These are phyloP conservation scores for Arge pagana DNA, from an alignment of 2,888 invertebrate species.

Conservation along the genomic window DNA sequence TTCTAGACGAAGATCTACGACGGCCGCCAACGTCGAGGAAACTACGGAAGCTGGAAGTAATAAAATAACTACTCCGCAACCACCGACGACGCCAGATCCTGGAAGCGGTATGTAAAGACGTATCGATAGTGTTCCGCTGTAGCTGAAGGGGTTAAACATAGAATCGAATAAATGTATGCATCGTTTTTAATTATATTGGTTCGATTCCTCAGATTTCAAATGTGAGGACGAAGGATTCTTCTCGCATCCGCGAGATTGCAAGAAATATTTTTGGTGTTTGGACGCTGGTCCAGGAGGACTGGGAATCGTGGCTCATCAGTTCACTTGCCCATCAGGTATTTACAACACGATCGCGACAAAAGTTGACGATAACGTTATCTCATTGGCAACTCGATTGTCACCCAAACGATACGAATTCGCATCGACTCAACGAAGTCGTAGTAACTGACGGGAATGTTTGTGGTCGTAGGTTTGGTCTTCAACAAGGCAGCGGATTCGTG, in stretches of 20 bases:
- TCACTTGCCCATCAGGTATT: conserved; percentile 87
- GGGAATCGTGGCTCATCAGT: conserved; percentile 89
- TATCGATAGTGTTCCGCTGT: neutral
- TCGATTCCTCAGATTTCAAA: conserved; percentile 72
- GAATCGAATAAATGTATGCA: too few relatives aligned
- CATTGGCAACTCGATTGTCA: too few relatives aligned
- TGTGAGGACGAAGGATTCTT: conserved; percentile 93
- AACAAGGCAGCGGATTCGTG: conserved; percentile 91
- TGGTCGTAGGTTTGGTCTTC: conserved; percentile 83
- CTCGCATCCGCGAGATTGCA: conserved; percentile 89
- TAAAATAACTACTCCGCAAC: conserved; percentile 71
- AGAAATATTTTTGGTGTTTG: conserved; percentile 94
- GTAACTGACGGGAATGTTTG: too few relatives aligned
- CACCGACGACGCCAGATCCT: conserved; percentile 88
- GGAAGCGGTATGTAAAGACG: conserved; percentile 69
- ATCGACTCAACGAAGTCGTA: too few relatives aligned
- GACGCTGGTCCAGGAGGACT: conserved; percentile 87
- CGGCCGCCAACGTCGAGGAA: conserved; percentile 62
- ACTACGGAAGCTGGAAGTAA: conserved; percentile 57
- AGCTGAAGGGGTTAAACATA: too few relatives aligned
- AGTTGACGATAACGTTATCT: too few relatives aligned
- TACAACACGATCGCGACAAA: too few relatives aligned
- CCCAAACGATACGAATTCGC: too few relatives aligned
- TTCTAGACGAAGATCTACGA: conserved; percentile 36
- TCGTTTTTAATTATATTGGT: conserved; percentile 4